Percentiles rank a stretch among this genome's conserved stretches.
Conservation (phyloP, 2,113 vertebrate genomes). For the Bostrychus sinensis region DNA sequence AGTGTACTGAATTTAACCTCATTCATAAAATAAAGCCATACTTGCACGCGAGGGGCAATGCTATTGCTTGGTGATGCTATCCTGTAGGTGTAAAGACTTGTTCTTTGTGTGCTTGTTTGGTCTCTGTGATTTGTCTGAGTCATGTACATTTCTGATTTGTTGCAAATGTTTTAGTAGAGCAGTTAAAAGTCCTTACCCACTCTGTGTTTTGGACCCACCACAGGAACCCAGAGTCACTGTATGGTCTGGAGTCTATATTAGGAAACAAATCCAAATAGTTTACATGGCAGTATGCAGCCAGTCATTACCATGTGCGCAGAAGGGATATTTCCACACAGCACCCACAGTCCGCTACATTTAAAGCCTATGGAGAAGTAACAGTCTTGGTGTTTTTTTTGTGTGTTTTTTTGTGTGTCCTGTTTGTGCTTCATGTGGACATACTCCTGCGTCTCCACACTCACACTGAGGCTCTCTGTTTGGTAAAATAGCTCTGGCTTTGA, state of each 20-base stretch:
- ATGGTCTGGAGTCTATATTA: slow-evolving; percentile 21
- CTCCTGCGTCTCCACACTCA: slow-evolving; percentile 2
- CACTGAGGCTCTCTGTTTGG: slow-evolving; percentile 52
- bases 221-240: slow-evolving; percentile 3
- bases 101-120: background rate
- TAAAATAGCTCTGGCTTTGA: slow-evolving; percentile 46
- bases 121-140: background rate
- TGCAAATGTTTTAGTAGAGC: background rate
- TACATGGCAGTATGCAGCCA: slow-evolving; percentile 23
- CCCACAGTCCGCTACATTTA: slow-evolving; percentile 3
- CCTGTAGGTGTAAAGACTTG: background rate
- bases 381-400: background rate
- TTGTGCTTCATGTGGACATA: slow-evolving; percentile 23
- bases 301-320: slow-evolving; percentile 14
- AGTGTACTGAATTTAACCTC: background rate
- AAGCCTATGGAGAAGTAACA: background rate
- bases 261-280: slow-evolving; percentile 38
- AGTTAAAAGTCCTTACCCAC: background rate
- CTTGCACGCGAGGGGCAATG: background rate
- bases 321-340: slow-evolving; percentile 14
- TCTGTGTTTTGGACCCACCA: background rate
- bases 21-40: background rate
- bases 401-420: slow-evolving; percentile 8
- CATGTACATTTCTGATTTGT: background rate
- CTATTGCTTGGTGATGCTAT: background rate